A percentile compares a stretch with the other conserved stretches of the same genome.
Conservation (phyloP, 2,113 vertebrate genomes). For the Rafetus swinhoei region DNA sequence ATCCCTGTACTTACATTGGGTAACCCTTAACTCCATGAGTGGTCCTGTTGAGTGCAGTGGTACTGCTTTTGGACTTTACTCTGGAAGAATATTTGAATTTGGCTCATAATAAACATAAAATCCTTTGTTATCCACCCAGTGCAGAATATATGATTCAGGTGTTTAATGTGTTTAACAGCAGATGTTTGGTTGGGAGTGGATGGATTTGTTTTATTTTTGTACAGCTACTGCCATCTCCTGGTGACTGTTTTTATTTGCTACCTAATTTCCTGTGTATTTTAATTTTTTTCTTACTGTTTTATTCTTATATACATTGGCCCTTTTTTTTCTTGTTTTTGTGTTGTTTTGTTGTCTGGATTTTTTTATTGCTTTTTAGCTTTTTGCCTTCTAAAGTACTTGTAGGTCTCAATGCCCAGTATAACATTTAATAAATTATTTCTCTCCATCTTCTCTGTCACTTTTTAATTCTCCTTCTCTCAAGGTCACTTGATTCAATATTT, state of each 20-base stretch:
- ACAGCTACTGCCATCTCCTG: conserved; percentile 65
- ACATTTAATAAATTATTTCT: fast-evolving
- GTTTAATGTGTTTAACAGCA: neutral
- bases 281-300: neutral
- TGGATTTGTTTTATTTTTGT: neutral
- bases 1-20: neutral
- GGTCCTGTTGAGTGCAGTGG: neutral
- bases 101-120: neutral
- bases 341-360: neutral
- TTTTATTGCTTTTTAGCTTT: neutral
- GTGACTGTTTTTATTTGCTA: neutral
- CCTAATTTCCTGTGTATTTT: neutral
- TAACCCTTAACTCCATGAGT: neutral
- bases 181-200: neutral
- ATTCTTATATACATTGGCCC: neutral
- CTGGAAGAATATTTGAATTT: neutral
- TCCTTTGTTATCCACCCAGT: neutral
- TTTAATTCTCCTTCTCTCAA: neutral
- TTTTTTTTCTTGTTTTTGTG: neutral
- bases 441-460: neutral
- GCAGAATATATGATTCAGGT: neutral
- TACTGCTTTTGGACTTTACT: neutral
- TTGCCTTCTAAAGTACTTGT: fast-evolving
- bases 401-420: neutral
- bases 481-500: neutral